Base-by-base conservation (phyloP, 2,888 invertebrate species). In the Bugula neritina region DNA sequence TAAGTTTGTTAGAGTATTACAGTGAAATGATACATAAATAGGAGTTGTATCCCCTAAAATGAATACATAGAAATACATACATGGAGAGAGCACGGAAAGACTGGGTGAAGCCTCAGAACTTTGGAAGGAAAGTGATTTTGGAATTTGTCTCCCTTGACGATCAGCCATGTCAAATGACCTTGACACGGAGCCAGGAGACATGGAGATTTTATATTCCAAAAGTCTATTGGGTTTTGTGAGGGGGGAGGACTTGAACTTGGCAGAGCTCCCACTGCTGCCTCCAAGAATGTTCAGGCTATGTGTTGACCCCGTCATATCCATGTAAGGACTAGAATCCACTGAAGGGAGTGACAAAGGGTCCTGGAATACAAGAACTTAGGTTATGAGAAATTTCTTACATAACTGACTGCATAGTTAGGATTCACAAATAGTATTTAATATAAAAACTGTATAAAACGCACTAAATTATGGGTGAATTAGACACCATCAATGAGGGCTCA, bases 281-380 rank as follows among this genome's bases (percentile, higher is more conserved):
- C 25, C 25, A 31, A 34, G 5, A 13, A 34, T 31, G 31, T 63
- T 63, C 5, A 63, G 63, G 27, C 63, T 63, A 21, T 63, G 63
- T 31, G 31, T 34, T 31, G 63, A 63, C 10, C 13, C 21, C 3
- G 13, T 13, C 63, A 63, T 63, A 5, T 63, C 63, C 63, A 63
- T 25, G 63, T 63, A 63, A 10, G 13, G 13, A 27, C 31, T 10
- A 13, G 63, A 5, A 10, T 63, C 63, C 10, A 63, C 10, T 5
- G 63, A 63, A 63, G 63, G 63, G 10, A 63, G 27, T 2, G 63
- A 63, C 10, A 63, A 31, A 25, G 63, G 63, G 34, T 31, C 63
- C 63, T 63, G 31, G 10, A 43, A 43, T 5, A 10, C 5, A 10
- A 17, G 43, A 43, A 43, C 43, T 10, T 17, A 43, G 43, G 43